Conservation (phyloP, 92 coral and sea anemone genomes). For the Meandrina meandrites region DNA sequence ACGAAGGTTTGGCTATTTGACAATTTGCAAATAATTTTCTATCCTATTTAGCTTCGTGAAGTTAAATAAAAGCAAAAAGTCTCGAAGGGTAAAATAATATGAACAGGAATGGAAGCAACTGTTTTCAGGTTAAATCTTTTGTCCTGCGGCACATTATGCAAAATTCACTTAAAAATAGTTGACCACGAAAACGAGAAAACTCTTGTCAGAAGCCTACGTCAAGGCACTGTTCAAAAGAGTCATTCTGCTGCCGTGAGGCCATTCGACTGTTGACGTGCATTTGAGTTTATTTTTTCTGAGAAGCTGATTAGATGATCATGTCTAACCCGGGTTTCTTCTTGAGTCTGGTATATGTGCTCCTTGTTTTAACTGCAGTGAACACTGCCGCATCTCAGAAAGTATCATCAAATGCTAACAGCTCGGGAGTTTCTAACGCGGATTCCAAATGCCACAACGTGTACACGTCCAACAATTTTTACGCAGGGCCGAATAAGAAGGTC, state of each 20-base stretch:
- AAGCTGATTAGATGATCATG: constrained; percentile 5
- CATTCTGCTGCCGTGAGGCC: neutral
- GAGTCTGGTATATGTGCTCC: neutral
- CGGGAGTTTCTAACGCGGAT: neutral
- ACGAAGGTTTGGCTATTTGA: too few relatives aligned
- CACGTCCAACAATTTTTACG: constrained; percentile 4
- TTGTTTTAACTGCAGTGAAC: neutral
- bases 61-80: too few relatives aligned
- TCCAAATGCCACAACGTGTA: constrained; percentile 4
- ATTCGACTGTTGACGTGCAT: neutral
- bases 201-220: neutral
- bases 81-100: too few relatives aligned
- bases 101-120: too few relatives aligned
- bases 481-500: constrained; percentile 17
- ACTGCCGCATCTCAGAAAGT: neutral
- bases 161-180: neutral
- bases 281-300: neutral
- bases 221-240: neutral
- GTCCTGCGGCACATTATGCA: neutral
- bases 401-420: neutral
- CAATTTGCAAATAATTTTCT: too few relatives aligned
- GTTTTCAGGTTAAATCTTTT: too few relatives aligned
- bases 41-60: too few relatives aligned
- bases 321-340: neutral
- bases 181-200: neutral